Evolutionary conservation across 2,888 invertebrate genomes (phyloP).

Genomic region (Strigamia transsilvanica): DNA sequence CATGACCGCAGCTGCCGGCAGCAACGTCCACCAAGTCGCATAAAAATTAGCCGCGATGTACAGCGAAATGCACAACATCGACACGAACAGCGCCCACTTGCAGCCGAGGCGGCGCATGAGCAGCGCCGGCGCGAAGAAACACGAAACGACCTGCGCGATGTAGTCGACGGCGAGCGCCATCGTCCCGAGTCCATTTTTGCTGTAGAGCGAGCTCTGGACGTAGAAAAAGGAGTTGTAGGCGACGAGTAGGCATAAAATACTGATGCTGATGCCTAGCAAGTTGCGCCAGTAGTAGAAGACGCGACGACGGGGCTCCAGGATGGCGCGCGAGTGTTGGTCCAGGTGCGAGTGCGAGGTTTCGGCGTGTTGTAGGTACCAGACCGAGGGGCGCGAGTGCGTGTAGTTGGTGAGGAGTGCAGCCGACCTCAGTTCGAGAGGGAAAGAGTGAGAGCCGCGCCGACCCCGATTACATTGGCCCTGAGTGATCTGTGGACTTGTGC

Average conservation of each 20-base stretch:
- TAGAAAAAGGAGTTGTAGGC: conserved; percentile 56
- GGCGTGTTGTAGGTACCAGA: background rate
- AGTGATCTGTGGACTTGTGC: conserved; percentile 43
- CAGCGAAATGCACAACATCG: conserved; percentile 91
- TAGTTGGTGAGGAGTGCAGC: conserved; percentile 1
- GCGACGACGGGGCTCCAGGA: conserved; percentile 16
- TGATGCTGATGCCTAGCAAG: conserved; percentile 33
- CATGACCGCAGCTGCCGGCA: conserved; percentile 53
- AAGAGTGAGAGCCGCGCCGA: conserved; percentile 3
- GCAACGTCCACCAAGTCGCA: conserved; percentile 73
- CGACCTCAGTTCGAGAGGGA: background rate
- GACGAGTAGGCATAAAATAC: conserved; percentile 54
- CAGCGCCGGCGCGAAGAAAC: conserved; percentile 93
- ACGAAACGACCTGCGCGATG: conserved; percentile 90
- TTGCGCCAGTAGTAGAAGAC: conserved; percentile 35
- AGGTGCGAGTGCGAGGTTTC: background rate
- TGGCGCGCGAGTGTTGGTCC: conserved; percentile 27
- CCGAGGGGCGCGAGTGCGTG: conserved; percentile 4
- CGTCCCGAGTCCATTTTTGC: conserved; percentile 87
- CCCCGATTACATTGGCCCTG: conserved; percentile 39
- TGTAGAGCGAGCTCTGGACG: conserved; percentile 83
- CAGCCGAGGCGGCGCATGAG: conserved; percentile 91
- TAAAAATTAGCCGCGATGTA: conserved; percentile 95
- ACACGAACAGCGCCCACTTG: conserved; percentile 93
- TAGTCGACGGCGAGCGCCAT: conserved; percentile 90